Evolutionary conservation across 1,140 invertebrate genomes (phyloP), one percentile per base, ranked within the genome.

Genomic region (Leptinotarsa undecemlineata): DNA sequence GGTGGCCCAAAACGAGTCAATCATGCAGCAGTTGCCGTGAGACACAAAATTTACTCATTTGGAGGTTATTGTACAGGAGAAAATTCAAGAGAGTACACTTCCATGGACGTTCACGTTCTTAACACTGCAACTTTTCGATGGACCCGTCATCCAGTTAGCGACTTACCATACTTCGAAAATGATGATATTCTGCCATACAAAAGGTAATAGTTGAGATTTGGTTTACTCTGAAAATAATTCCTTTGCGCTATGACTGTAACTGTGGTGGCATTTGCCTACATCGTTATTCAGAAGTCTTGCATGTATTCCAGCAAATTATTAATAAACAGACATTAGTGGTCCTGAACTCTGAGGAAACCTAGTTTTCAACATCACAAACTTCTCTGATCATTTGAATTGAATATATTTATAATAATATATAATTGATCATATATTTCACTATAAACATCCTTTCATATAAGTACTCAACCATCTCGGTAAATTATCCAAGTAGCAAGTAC

Each of bases 31-130:
- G 94, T 95, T 48, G 88, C 90, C 69, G 90, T 97, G 60, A 91
- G 89, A 19, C 90, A 93, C 74, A 91, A 90, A 79, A 95, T 98
- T 69, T 97, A 92, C 83, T 95, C 94, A 1, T 98, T 98, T 87
- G 96, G 96, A 23, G 96, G 96, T 20, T 98, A 95, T 82, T 95
- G 92, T 82, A 94, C 93, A 3, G 91, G 90, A 21, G 92, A 94
- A 81, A 90, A 94, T 81, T 95, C 94, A 84, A 85, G 87, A 48
- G 85, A 85, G 4, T 88, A 87, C 61, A 87, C 91, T 19, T 91
- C 93, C 3, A 97, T 97, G 81, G 95, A 97, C 85, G 91, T 97
- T 3, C 93, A 96, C 85, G 89, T 95, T n/a, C 86, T 98, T 4
- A 91, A 97, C 83, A 95, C 93, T 76, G 86, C 91, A 86, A 90